Percentiles rank a stretch among this genome's conserved stretches.
phyloP scores from a whole-genome alignment of 2,888 invertebrate species.

The Leptura quadrifasciata region DNA sequence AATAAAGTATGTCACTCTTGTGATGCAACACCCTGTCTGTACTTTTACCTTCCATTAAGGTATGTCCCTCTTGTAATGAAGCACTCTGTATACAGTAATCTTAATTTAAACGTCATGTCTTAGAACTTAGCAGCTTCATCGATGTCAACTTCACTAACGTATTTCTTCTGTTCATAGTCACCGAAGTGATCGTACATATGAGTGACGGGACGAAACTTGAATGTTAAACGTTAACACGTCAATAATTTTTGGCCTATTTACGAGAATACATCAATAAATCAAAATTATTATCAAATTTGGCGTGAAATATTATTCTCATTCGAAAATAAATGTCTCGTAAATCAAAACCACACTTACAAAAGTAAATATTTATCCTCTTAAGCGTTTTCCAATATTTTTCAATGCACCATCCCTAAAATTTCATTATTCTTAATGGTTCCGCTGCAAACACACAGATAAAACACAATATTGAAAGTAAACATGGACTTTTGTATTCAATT shows the following conservation, averaged over 20 bases:
- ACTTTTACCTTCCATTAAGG: too few species aligned
- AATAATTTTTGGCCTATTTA: slow-evolving; percentile 14
- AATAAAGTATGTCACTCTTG: too few species aligned
- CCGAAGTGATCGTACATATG: too few species aligned
- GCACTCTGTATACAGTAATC: too few species aligned
- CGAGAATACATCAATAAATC: slow-evolving; percentile 19
- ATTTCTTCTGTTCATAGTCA: too few species aligned
- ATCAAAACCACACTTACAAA: slow-evolving; percentile 45
- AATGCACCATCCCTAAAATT: slow-evolving; percentile 50
- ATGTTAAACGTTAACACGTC: too few species aligned
- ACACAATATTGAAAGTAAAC: slow-evolving; percentile 31
- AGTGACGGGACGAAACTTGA: too few species aligned
- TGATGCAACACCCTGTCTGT: too few species aligned
- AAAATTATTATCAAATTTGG: slow-evolving; percentile 34
- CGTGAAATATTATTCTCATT: slow-evolving; percentile 9
- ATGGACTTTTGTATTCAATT: slow-evolving; percentile 22
- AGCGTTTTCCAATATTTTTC: slow-evolving; percentile 50
- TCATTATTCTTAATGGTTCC: slow-evolving; percentile 52
- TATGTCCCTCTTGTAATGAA: too few species aligned
- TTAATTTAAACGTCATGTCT: too few species aligned
- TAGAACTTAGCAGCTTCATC: too few species aligned
- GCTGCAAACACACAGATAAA: slow-evolving; percentile 20
- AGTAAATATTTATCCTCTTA: slow-evolving; percentile 49
- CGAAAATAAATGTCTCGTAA: slow-evolving; percentile 18
- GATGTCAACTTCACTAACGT: too few species aligned